phyloP scores from a whole-genome alignment of 2,113 vertebrate genomes.

The Scytalopus superciliaris region DNA sequence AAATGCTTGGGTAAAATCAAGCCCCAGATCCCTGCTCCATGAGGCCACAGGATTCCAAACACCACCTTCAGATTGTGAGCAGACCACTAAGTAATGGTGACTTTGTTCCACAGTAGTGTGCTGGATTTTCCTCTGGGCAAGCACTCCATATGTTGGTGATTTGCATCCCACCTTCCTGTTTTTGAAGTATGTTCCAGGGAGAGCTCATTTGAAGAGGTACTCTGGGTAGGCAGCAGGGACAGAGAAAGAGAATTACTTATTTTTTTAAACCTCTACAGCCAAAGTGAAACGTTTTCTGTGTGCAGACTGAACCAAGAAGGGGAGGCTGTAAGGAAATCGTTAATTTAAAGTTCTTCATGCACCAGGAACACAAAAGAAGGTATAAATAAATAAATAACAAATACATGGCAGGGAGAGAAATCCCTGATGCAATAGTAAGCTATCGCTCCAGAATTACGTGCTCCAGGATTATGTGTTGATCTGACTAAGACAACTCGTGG shows the following conservation, averaged over 20 bases:
- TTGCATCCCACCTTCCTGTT: background rate
- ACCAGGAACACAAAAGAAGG: background rate
- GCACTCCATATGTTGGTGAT: background rate
- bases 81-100: background rate
- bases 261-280: background rate
- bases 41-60: background rate
- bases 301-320: background rate
- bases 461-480: background rate
- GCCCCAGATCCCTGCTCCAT: background rate
- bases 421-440: slow-evolving; percentile 6
- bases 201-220: background rate
- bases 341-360: background rate
- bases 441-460: background rate
- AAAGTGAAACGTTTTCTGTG: rapidly evolving
- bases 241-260: background rate
- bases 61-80: background rate
- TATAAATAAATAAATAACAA: background rate
- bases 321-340: background rate
- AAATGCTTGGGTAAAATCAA: background rate
- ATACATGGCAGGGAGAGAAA: background rate
- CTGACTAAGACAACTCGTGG: slow-evolving; percentile 3
- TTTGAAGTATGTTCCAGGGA: background rate
- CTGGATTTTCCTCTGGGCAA: background rate
- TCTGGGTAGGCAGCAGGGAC: background rate
- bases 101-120: background rate